Conservation (phyloP, 2,888 invertebrate species). For the Argynnis bischoffii region DNA sequence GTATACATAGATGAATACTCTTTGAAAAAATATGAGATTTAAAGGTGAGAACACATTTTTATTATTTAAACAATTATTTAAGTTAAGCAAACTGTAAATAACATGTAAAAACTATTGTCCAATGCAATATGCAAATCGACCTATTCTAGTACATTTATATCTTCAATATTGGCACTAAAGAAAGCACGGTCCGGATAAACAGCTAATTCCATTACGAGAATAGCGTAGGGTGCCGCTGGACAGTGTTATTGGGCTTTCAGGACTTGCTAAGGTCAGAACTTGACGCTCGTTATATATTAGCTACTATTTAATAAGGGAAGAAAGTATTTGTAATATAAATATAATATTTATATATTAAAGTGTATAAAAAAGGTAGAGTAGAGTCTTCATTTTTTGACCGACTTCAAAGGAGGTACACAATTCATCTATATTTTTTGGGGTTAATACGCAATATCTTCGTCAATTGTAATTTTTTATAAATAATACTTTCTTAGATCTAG, state of each 20-base stretch:
- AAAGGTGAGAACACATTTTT: too few relatives aligned
- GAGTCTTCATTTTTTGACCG: too few relatives aligned
- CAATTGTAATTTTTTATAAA: too few relatives aligned
- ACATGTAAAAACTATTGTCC: not conserved
- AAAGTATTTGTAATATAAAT: slow-evolving; percentile 16
- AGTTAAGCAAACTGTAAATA: not conserved
- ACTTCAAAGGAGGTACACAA: too few relatives aligned
- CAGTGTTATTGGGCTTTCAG: slow-evolving; percentile 43
- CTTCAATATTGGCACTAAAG: slow-evolving; percentile 38
- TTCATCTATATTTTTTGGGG: too few relatives aligned
- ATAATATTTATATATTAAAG: too few relatives aligned
- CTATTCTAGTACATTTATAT: slow-evolving; percentile 33
- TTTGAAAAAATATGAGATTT: too few relatives aligned
- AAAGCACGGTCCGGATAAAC: slow-evolving; percentile 52
- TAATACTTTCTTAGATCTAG: too few relatives aligned
- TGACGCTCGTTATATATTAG: slow-evolving; percentile 31
- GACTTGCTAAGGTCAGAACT: slow-evolving; percentile 39
- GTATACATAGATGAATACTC: too few relatives aligned
- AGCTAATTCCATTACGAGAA: slow-evolving; percentile 64
- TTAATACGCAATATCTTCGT: too few relatives aligned
- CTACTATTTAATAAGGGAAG: slow-evolving; percentile 29
- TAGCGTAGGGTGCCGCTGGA: slow-evolving; percentile 50
- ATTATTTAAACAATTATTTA: too few relatives aligned
- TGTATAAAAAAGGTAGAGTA: too few relatives aligned
- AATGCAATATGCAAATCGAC: not conserved